Evolutionary conservation across 2,888 invertebrate genomes (phyloP).

Genomic region (Drosophila maculinotata): DNA sequence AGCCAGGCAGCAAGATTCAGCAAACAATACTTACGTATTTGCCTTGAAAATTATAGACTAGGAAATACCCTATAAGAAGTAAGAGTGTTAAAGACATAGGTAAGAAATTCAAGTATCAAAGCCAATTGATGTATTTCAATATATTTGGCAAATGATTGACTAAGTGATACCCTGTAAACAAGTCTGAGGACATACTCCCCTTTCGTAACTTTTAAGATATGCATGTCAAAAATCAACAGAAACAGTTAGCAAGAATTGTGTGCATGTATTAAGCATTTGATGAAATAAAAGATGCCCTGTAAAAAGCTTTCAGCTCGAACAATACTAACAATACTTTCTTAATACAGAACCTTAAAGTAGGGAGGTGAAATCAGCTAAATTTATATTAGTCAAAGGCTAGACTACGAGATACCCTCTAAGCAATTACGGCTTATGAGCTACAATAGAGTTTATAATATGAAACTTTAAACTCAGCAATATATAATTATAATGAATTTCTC

Average conservation of each 20-base stretch:
- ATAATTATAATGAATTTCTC: neutral
- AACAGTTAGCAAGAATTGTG: no score
- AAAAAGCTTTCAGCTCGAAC: no score
- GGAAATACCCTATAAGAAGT: constrained; percentile 1
- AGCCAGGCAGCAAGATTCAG: neutral
- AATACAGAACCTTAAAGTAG: no score
- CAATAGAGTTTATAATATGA: neutral
- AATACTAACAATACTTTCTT: no score
- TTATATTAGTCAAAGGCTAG: neutral
- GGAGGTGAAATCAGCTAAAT: no score
- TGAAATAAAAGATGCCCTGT: no score
- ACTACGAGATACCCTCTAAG: neutral
- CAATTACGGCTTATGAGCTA: neutral
- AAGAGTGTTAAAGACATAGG: neutral
- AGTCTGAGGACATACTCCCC: no score
- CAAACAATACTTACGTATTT: no score
- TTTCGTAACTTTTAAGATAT: no score
- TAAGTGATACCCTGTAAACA: neutral
- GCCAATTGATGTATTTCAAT: no score
- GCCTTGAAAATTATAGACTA: neutral
- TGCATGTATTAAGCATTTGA: no score
- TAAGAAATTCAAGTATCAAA: neutral
- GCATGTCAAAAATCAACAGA: no score
- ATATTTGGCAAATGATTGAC: neutral
- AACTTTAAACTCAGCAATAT: neutral